A percentile compares a stretch with the other conserved stretches of the same genome.
phyloP scores from a whole-genome alignment of 2,797 vertebrate species.

The Hapalemur alaotrensis region DNA sequence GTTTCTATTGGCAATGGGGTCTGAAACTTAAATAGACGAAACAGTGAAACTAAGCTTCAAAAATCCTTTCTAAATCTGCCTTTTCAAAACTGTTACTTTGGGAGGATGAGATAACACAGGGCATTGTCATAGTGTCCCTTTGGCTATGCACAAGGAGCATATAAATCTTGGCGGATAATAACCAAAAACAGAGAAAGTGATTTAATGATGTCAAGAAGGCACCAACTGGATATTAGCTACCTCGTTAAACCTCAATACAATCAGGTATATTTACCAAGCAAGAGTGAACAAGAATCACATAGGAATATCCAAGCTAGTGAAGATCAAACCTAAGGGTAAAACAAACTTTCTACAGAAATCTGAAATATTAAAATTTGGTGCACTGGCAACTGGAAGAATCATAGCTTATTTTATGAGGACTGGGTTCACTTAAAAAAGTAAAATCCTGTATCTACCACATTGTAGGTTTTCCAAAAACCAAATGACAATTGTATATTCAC shows the following conservation, averaged over 20 bases:
- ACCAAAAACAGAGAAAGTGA: slow-evolving; percentile 8
- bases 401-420: slow-evolving; percentile 35
- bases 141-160: not conserved
- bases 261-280: not conserved
- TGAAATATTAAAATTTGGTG: not conserved
- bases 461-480: not conserved
- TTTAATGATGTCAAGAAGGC: slow-evolving; percentile 14
- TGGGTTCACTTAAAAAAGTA: slow-evolving; percentile 38
- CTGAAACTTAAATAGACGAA: slow-evolving; percentile 44
- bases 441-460: slow-evolving; percentile 33
- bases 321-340: not conserved
- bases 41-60: slow-evolving; percentile 39
- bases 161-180: not conserved
- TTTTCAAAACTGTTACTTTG: slow-evolving; percentile 38
- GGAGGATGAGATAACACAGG: not conserved
- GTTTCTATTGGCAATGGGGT: slow-evolving; percentile 24
- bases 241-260: not conserved
- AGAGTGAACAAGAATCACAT: not conserved
- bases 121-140: not conserved
- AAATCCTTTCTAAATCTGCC: slow-evolving; percentile 39
- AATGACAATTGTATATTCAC: not conserved
- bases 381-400: not conserved
- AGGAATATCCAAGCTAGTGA: not conserved
- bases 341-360: not conserved
- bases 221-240: not conserved